Conservation (phyloP, 2,113 vertebrate genomes). For the Pteropus alecto region DNA sequence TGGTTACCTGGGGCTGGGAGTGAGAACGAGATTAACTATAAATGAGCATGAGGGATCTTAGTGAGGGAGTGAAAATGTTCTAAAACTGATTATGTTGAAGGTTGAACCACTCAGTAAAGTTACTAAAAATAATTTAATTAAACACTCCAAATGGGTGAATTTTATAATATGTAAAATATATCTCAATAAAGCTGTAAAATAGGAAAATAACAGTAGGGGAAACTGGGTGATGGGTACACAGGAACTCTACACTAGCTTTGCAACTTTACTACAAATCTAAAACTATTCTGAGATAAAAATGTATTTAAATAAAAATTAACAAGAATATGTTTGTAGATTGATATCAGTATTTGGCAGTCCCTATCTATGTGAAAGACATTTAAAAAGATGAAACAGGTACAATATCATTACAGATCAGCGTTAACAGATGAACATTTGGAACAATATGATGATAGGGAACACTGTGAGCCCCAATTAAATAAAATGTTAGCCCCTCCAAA, state of each 20-base stretch:
- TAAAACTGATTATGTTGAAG: neutral
- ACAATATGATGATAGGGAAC: neutral
- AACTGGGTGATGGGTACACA: neutral
- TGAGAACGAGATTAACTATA: neutral
- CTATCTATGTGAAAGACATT: neutral
- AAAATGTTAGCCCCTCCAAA: neutral
- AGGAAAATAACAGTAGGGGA: neutral
- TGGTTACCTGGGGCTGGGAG: neutral
- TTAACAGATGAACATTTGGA: slow-evolving; percentile 31
- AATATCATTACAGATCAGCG: slow-evolving; percentile 23
- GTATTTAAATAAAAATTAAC: slow-evolving; percentile 30
- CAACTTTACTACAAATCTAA: slow-evolving; percentile 38
- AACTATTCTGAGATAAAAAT: neutral
- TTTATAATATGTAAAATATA: slow-evolving; percentile 14
- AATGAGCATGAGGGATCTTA: neutral
- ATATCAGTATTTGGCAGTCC: neutral
- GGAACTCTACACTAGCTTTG: neutral
- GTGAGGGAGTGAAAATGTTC: neutral
- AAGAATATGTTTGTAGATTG: neutral
- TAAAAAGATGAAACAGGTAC: slow-evolving; percentile 46
- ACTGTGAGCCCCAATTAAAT: slow-evolving; percentile 30
- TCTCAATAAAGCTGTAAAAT: slow-evolving; percentile 19
- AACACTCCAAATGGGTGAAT: slow-evolving; percentile 18
- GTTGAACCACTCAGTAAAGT: neutral
- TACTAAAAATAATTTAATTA: slow-evolving; percentile 35